Evolutionary conservation across 2,113 vertebrate species (phyloP), one percentile per base, ranked within the genome.

Genomic region (Centropus bengalensis): DNA sequence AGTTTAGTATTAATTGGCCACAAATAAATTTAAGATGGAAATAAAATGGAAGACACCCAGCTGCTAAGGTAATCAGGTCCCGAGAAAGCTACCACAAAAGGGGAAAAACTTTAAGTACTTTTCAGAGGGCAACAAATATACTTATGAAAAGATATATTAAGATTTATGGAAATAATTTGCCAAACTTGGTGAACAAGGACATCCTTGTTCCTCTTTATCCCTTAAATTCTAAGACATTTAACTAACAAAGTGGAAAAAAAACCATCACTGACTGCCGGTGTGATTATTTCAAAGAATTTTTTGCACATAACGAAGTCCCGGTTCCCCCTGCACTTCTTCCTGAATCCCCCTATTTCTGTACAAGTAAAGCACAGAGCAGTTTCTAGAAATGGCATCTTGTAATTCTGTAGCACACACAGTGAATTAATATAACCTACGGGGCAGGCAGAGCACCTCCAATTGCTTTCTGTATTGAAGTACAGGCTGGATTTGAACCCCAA

Each of bases 371-470:
- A 58, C 30, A 74, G 80, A 88, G n/a, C 63, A 33, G 22, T 86
- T 81, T 95, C 84, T 88, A 40, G 59, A 79, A 82, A 68, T 36
- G 2, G 3, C 87, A 21, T 77, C 76, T 94, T 18, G 3, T 79
- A 49, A 11, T 67, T 56, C 88, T 32, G 54, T 76, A 89, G 38
- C n/a, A 8, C 22, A 14, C 64, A 83, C 27, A 16, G 12, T 54
- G 67, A 94, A 84, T 96, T 88, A 67, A 64, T 93, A 71, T 89
- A 49, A 87, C 87, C 63, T 91, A 47, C 28, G 67, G 54, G 22
- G 59, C 0, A 2, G 93, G 66, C 9, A 2, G 63, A 96, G 89
- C 95, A 59, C 58, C 36, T 86, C 44, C 63, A 49, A 1, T 94
- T 14, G 16, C 23, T 60, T 73, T 64, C 64, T 22, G 2, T 60